phyloP scores from a whole-genome alignment of 2,113 vertebrate species.

The Salvelinus alpinus region DNA sequence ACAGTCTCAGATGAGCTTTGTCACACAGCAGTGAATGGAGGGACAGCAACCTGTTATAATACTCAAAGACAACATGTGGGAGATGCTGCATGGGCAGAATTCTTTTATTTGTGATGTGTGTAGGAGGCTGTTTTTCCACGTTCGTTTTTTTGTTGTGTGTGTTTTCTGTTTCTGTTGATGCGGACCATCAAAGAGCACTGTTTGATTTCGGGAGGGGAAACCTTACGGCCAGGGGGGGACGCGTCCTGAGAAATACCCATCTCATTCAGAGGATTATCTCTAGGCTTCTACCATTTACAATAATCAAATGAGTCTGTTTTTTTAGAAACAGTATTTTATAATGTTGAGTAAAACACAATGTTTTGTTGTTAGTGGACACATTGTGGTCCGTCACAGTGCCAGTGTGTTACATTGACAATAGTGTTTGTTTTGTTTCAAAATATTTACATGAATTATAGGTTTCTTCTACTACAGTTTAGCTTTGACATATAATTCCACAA shows the following conservation, averaged over 20 bases:
- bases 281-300: background rate
- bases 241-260: background rate
- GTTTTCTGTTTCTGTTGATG: constrained; percentile 65
- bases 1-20: background rate
- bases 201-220: constrained; percentile 23
- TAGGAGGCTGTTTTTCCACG: constrained; percentile 53
- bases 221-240: background rate
- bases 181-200: constrained; percentile 66
- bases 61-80: constrained; percentile 55
- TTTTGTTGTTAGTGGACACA: too few species aligned
- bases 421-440: too few species aligned
- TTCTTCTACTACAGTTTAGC: too few species aligned
- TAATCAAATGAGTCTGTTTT: background rate
- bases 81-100: constrained; percentile 31
- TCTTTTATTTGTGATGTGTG: constrained; percentile 40
- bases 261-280: background rate
- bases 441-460: too few species aligned
- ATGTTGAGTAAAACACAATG: too few species aligned
- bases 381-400: too few species aligned
- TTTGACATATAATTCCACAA: too few species aligned
- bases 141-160: constrained; percentile 65
- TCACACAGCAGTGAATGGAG: background rate
- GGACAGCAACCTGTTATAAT: background rate
- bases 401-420: too few species aligned
- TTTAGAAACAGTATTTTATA: background rate